Base-by-base conservation (phyloP, 2,888 invertebrate species). In the Oasisia sp. region DNA sequence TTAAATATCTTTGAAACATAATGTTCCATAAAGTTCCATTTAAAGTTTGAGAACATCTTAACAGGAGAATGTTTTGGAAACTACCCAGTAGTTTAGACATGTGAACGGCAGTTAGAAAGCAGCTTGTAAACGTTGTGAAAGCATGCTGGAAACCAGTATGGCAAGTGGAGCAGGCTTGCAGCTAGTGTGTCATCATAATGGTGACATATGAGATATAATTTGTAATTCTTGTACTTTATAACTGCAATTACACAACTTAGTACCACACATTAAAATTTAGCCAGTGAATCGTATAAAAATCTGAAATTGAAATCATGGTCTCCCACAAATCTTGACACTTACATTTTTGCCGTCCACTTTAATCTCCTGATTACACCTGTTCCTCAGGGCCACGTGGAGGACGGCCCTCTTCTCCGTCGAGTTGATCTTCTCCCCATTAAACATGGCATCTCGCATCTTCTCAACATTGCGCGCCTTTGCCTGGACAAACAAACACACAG, bases 371-470 rank as follows among this genome's bases (percentile, higher is more conserved):
- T 98, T 98, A 93, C 97, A 97, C 91, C 98, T 97, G 96, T 99
- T 99, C 92, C 99, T 97, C 90, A 99, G 97, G 3, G 99, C 99
- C 32, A 98, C 97, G 96, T 99, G 99, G 12, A 99, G 97, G 0
- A 99, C 99, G 32, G 99, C 98, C 92, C 99, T 97, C 96, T 98
- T 97, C 96, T 99, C 99, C 0, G 99, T 99, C 95, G 99, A 98
- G 97, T 99, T 99, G 94, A 99, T 99, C 96, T 98, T 98, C 95
- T 98, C 97, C n/a, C 99, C 99, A 91, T 95, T 95, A 95, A 98
- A 99, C 99, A 99, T 99, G 45, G 98, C 98, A 96, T 98, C 97
- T 94, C 99, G 97, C 50, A 98, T 98, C 94, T 97, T 97, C 95
- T 98, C 98, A 58, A 99, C 98, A 94, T 98, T 97, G 27, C 99